Conservation (phyloP, 37 sponge, comb jelly and placozoan species). For the Chondrilla cf. caribensis region DNA sequence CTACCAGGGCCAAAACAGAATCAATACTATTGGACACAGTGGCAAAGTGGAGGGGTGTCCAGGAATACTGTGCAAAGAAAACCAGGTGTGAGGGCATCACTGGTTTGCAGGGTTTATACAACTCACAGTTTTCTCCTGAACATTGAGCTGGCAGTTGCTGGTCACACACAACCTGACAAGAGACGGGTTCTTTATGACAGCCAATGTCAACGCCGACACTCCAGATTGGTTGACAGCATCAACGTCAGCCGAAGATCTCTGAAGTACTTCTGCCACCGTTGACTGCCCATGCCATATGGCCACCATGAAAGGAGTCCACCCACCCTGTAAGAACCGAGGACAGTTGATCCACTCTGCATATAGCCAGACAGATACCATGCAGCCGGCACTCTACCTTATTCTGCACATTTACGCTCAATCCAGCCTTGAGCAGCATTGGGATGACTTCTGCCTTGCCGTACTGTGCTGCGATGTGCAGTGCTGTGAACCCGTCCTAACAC, state of each 20-base stretch:
- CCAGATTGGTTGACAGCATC: conserved; percentile 36
- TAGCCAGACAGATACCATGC: too few species aligned
- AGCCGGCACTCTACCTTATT: background rate
- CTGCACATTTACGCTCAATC: conserved; percentile 23
- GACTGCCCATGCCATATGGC: conserved; percentile 38
- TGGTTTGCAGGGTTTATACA: too few species aligned
- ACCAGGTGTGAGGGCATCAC: background rate
- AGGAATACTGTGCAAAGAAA: background rate
- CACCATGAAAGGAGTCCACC: conserved; percentile 47
- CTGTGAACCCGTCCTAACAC: conserved; percentile 44
- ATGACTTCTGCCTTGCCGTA: conserved; percentile 29
- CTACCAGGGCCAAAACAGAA: background rate
- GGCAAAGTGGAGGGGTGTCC: conserved; percentile 20
- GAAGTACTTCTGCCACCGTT: conserved; percentile 22
- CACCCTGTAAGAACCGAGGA: background rate
- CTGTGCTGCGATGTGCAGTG: conserved; percentile 41
- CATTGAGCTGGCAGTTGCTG: conserved; percentile 6
- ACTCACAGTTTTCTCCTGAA: background rate
- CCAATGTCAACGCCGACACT: conserved; percentile 13
- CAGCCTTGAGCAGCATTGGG: conserved; percentile 23
- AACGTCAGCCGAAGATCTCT: conserved; percentile 9
- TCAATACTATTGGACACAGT: background rate
- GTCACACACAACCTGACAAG: conserved; percentile 23
- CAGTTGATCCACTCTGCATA: too few species aligned
- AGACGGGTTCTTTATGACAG: conserved; percentile 32